These are phyloP conservation scores for Drosophila leonis DNA, from an alignment of 2,888 invertebrate genomes.

Conservation along the genomic window DNA sequence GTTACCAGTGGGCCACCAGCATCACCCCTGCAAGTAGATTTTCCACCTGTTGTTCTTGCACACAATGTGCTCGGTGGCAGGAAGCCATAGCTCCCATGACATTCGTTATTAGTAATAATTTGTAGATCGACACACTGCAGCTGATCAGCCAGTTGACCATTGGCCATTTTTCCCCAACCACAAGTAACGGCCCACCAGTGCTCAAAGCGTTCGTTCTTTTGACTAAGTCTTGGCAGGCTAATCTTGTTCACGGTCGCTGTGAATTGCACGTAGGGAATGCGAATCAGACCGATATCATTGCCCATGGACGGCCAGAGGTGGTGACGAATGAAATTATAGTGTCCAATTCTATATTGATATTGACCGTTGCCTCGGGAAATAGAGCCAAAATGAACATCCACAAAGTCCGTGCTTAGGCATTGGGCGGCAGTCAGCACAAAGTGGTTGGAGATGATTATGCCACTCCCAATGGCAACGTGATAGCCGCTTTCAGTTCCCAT, in stretches of 20 bases:
- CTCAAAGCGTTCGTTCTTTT: conserved; percentile 29
- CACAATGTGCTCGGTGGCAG: conserved; percentile 41
- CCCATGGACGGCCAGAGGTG: conserved; percentile 33
- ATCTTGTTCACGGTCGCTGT: conserved; percentile 23
- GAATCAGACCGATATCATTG: conserved; percentile 50
- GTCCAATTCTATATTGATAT: conserved; percentile 29
- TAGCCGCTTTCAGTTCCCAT: not conserved
- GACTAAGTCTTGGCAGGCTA: conserved; percentile 34
- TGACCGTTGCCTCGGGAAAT: conserved; percentile 35
- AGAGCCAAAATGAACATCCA: conserved; percentile 55
- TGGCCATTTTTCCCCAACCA: conserved; percentile 67
- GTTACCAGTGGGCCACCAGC: conserved; percentile 84
- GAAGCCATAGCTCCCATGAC: conserved; percentile 83
- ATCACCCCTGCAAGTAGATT: conserved; percentile 85
- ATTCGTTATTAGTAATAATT: conserved; percentile 75
- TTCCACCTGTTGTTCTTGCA: conserved; percentile 46
- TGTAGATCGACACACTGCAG: conserved; percentile 63
- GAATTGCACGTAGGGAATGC: conserved; percentile 47
- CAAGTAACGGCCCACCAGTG: conserved; percentile 49
- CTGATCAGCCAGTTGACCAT: conserved; percentile 72
- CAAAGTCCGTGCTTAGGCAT: conserved; percentile 58
- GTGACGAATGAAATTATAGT: conserved; percentile 41
- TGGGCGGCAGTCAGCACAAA: conserved; percentile 78
- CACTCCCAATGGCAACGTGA: conserved; percentile 52
- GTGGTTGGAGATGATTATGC: conserved; percentile 60